Evolutionary conservation across 2,113 vertebrate genomes (phyloP).

Genomic region (Saccopteryx bilineata): DNA sequence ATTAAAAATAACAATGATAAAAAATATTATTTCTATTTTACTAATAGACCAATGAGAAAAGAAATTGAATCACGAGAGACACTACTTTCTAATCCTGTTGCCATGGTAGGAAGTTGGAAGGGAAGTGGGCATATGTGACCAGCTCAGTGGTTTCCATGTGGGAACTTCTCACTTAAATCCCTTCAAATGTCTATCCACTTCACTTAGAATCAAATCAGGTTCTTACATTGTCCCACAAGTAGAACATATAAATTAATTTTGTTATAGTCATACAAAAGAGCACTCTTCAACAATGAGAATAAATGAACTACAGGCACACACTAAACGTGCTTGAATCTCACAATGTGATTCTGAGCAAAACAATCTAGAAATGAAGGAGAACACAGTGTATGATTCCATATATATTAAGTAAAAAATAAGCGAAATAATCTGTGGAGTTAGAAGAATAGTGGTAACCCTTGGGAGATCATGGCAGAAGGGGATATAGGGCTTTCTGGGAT

Average conservation of each 20-base stretch:
- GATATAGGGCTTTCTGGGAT: background rate
- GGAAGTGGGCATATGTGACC: background rate
- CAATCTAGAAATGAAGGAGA: background rate
- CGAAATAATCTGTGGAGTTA: slow-evolving; percentile 2
- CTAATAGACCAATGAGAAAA: background rate
- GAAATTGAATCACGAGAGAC: background rate
- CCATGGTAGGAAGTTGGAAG: background rate
- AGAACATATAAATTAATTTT: slow-evolving; percentile 9
- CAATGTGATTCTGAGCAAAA: background rate
- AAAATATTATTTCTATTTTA: background rate
- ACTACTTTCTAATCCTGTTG: background rate
- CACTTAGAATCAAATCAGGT: background rate
- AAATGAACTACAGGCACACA: background rate
- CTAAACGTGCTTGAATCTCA: background rate
- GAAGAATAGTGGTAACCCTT: background rate
- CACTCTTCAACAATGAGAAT: background rate
- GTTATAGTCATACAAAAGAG: background rate
- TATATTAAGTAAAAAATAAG: slow-evolving; percentile 7
- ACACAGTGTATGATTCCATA: background rate
- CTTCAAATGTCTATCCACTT: background rate
- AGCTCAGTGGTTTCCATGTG: background rate
- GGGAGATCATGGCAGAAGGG: background rate
- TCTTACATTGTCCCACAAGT: background rate
- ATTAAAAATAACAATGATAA: background rate
- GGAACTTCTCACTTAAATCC: background rate